A percentile compares a stretch with the other conserved stretches of the same genome.
phyloP scores from a whole-genome alignment of 2,113 vertebrate species.

The Poecilia latipinna region DNA sequence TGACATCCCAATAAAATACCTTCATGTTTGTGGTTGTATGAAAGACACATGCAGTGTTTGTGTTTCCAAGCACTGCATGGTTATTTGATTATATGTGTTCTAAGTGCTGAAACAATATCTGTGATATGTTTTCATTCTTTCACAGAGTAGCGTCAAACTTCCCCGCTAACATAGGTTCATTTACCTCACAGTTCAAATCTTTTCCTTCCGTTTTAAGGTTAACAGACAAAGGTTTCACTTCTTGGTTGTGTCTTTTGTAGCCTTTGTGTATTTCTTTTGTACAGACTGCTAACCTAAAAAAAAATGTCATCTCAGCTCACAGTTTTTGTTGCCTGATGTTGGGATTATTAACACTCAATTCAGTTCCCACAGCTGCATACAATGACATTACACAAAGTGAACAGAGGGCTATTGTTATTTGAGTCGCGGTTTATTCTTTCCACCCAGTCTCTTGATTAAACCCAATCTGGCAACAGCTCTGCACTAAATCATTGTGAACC shows the following conservation, averaged over 20 bases:
- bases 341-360: constrained; percentile 37
- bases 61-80: too few species aligned
- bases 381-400: constrained; percentile 34
- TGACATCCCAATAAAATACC: neutral
- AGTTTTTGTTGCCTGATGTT: constrained; percentile 6
- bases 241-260: constrained; percentile 18
- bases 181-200: neutral
- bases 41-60: too few species aligned
- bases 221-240: constrained; percentile 46
- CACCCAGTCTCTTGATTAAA: constrained; percentile 16
- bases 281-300: neutral
- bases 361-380: constrained; percentile 45
- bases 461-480: neutral
- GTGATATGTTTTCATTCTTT: too few species aligned
- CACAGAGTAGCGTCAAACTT: neutral
- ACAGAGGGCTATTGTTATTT: constrained; percentile 51
- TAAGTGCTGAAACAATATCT: too few species aligned
- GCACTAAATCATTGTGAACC: neutral
- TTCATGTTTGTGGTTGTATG: neutral
- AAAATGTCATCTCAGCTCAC: neutral
- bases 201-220: constrained; percentile 13
- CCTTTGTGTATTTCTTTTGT: neutral
- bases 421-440: constrained; percentile 46
- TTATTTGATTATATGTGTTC: too few species aligned
- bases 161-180: neutral